A percentile compares a stretch with the other conserved stretches of the same genome.
Evolutionary conservation across 1,140 invertebrate genomes (phyloP).

Genomic region (Tribolium castaneum): DNA sequence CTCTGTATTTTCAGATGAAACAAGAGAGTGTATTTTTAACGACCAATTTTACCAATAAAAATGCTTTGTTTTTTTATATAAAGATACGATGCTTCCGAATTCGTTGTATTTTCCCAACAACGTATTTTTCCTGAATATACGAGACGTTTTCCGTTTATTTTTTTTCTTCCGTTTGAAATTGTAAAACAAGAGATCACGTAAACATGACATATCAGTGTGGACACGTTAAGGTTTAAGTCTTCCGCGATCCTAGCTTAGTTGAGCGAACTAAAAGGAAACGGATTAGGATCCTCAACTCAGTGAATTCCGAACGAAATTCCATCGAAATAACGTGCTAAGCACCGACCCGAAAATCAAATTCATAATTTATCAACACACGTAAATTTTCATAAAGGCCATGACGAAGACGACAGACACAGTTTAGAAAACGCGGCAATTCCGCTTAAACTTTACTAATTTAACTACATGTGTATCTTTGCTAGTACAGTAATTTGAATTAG

Average conservation of each 20-base stretch:
- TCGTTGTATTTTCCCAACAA: too few species aligned
- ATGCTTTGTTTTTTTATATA: too few species aligned
- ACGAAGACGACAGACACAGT: too few species aligned
- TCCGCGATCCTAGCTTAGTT: background rate
- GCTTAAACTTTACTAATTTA: background rate
- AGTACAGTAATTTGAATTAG: background rate
- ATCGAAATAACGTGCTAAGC: background rate
- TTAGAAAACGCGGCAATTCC: background rate
- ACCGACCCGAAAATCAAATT: background rate
- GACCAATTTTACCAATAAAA: too few species aligned
- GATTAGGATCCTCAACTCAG: background rate
- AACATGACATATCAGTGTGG: background rate
- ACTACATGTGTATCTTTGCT: background rate
- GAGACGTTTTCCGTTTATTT: too few species aligned
- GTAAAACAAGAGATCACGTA: background rate
- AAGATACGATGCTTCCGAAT: too few species aligned
- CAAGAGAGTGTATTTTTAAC: too few species aligned
- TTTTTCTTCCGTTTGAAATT: background rate
- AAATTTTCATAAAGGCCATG: background rate
- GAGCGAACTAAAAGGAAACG: background rate
- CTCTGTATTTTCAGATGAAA: too few species aligned
- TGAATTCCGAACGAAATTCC: background rate
- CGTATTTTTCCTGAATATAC: too few species aligned
- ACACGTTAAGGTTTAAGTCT: background rate
- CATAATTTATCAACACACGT: background rate